Evolutionary conservation across 2,888 invertebrate species (phyloP).

Genomic region (Chymomyza fuscimana): DNA sequence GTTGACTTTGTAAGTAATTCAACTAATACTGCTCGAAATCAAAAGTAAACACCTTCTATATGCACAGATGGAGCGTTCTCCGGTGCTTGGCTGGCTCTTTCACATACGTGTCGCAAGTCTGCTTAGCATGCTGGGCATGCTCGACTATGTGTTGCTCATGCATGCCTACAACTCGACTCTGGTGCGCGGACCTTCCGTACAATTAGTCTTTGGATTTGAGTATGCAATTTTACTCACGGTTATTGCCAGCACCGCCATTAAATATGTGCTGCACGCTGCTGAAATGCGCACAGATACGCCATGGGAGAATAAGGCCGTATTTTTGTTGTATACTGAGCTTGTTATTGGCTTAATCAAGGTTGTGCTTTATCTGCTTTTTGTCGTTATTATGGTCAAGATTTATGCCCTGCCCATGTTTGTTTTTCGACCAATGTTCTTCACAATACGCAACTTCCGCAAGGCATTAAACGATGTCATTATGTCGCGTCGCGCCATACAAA

Average conservation of each 20-base stretch:
- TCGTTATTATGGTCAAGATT: conserved; percentile 96
- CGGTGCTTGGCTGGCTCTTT: conserved; percentile 96
- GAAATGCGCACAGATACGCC: conserved; percentile 92
- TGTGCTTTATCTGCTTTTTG: conserved; percentile 94
- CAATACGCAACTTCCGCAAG: conserved; percentile 98
- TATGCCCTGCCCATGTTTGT: conserved; percentile 99
- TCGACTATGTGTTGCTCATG: conserved; percentile 94
- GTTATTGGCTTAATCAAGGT: conserved; percentile 93
- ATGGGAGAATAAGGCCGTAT: conserved; percentile 99
- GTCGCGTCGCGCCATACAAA: conserved; percentile 96
- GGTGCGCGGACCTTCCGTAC: conserved; percentile 96
- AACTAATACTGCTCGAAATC: neutral
- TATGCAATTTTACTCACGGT: conserved; percentile 98
- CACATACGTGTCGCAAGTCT: conserved; percentile 94
- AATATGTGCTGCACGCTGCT: conserved; percentile 92
- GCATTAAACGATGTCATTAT: conserved; percentile 98
- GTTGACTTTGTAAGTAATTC: conserved; percentile 95
- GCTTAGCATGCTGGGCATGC: conserved; percentile 87
- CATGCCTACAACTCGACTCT: conserved; percentile 96
- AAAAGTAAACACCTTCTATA: neutral
- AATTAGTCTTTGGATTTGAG: conserved; percentile 99
- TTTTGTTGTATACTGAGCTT: conserved; percentile 96
- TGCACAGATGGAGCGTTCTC: conserved; percentile 97
- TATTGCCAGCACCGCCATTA: conserved; percentile 94
- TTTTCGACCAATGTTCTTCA: conserved; percentile 99